Base-by-base conservation (phyloP, 2,888 invertebrate species). In the Octodonta nipae region DNA sequence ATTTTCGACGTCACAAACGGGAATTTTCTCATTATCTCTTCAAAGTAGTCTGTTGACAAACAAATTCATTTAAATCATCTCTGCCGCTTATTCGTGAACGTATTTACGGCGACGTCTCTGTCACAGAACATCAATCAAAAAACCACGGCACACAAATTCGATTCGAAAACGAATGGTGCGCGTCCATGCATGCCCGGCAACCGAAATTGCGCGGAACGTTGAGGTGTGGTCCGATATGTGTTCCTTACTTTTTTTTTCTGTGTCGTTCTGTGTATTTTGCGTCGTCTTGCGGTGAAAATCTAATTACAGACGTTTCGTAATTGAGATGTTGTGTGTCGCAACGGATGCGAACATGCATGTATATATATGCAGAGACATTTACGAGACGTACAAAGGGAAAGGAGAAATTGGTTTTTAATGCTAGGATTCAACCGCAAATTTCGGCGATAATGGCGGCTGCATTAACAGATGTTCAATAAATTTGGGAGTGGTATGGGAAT, bases 201-300 rank as follows among this genome's bases (percentile, higher is more conserved):
- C 30, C 43, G 46, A 50, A 54, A 54, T 53, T 52, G 49, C 47
- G 44, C 50, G 46, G 40, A 52, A 48, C 52, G 38, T 30, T 40
- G 38, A 51, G 53, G 54, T 52, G 54, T 52, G 54, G 54, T 54
- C 52, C 41, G 26, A 45, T 44, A 45, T 43, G 40, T 47, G 26
- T 34, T 30, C 30, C 13, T 11, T 15, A 15, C 17, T 15, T 28
- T 27, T 11, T 13, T 13, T 32, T 33, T 22, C 28, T 33, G 17
- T 27, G 14, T 32, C 13, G 15, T 28, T 6, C 16, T n/a, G n/a
- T 12, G 7, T 5, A 28, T 28, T 28, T 15, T 28, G 6, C 15
- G 28, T 3, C 15, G 13, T 13, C 15, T 10, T 15, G 30, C 30
- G 24, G 30, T 32, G 11, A n/a, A 15, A 17, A 26, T 15, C 11